Conservation (phyloP, 2,888 invertebrate species). For the Scelioninae gen. 1 region DNA sequence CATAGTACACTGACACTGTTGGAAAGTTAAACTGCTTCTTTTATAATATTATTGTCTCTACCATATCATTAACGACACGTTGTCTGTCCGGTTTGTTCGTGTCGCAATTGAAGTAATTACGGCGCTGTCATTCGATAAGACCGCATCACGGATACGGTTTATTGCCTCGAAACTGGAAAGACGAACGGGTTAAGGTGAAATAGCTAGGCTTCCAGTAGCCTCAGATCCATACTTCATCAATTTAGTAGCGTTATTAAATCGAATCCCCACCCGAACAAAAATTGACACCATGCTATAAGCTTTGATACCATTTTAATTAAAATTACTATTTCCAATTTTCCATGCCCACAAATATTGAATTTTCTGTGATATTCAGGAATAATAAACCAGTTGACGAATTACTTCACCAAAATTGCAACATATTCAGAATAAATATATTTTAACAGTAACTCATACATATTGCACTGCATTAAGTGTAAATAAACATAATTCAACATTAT, state of each 20-base stretch:
- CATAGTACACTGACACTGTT: slow-evolving; percentile 8
- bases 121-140: slow-evolving; percentile 59
- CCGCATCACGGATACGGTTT: slow-evolving; percentile 54
- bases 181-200: slow-evolving; percentile 43
- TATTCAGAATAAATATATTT: too few species aligned
- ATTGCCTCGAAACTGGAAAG: slow-evolving; percentile 55
- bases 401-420: too few species aligned
- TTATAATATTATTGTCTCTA: slow-evolving; percentile 40
- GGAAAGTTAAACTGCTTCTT: slow-evolving; percentile 32
- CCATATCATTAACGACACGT: slow-evolving; percentile 58
- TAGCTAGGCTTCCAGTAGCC: slow-evolving; percentile 42
- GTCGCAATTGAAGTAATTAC: slow-evolving; percentile 64
- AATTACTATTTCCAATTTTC: background rate
- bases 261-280: slow-evolving; percentile 22
- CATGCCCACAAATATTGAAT: too few species aligned
- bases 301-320: slow-evolving; percentile 19
- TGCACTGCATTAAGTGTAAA: too few species aligned
- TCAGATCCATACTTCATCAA: slow-evolving; percentile 36
- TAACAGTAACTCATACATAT: too few species aligned
- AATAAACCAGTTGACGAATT: too few species aligned
- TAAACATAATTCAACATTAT: too few species aligned
- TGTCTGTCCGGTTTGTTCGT: slow-evolving; percentile 37
- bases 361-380: too few species aligned
- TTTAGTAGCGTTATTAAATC: slow-evolving; percentile 30
- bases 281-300: slow-evolving; percentile 5